These are phyloP conservation scores for Geotria australis DNA, from an alignment of 2,797 vertebrate genomes.

Conservation along the genomic window DNA sequence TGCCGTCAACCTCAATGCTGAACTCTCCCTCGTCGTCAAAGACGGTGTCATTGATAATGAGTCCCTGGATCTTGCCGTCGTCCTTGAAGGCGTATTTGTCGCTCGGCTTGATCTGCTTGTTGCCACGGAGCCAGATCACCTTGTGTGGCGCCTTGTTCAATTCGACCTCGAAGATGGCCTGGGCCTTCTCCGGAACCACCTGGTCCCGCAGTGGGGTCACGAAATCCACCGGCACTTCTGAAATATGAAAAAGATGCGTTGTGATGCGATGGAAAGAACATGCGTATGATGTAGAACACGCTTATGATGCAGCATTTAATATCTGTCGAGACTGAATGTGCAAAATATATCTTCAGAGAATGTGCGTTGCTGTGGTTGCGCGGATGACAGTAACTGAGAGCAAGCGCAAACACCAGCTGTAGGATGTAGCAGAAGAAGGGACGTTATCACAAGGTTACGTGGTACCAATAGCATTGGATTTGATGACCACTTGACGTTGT, in stretches of 20 bases:
- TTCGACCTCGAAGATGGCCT: conserved; percentile 72
- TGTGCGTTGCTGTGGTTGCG: too few relatives aligned
- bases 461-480: too few relatives aligned
- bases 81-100: conserved; percentile 75
- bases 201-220: conserved; percentile 64
- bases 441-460: too few relatives aligned
- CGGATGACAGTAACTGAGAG: too few relatives aligned
- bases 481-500: too few relatives aligned
- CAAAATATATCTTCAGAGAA: too few relatives aligned
- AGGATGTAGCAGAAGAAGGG: too few relatives aligned
- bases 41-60: conserved; percentile 77
- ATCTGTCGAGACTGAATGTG: too few relatives aligned
- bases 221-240: conserved; percentile 89
- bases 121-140: conserved; percentile 61
- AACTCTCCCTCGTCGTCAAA: conserved; percentile 93
- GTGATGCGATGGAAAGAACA: too few relatives aligned
- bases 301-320: too few relatives aligned
- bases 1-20: conserved; percentile 43
- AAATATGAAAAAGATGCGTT: conserved; percentile 4
- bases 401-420: too few relatives aligned
- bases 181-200: conserved; percentile 73
- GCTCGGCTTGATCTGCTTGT: conserved; percentile 55
- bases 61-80: conserved; percentile 81
- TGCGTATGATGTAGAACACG: too few relatives aligned
- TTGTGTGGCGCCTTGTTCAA: conserved; percentile 72